These are phyloP conservation scores for Teleiodes luculella DNA, from an alignment of 2,888 invertebrate species.

Conservation along the genomic window DNA sequence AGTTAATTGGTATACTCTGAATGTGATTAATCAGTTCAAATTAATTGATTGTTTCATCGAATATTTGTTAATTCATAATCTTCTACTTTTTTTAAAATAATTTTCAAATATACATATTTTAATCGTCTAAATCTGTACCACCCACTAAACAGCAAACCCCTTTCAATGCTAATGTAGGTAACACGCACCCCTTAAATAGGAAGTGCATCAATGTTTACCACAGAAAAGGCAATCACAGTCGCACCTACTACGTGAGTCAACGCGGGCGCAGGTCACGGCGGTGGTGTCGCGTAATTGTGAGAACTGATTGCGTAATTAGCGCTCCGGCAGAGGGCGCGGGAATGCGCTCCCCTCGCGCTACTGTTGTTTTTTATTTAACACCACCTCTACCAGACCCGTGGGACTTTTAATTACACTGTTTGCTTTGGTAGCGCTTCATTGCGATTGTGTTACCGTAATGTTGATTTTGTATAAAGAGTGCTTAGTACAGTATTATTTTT, in stretches of 20 bases:
- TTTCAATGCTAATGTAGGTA: no score
- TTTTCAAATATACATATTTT: no score
- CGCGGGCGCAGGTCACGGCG: background rate
- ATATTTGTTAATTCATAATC: no score
- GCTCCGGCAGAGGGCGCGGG: slow-evolving; percentile 68
- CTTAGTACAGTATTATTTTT: background rate
- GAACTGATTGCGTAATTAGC: slow-evolving; percentile 75
- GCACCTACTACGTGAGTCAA: background rate
- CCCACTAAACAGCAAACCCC: background rate
- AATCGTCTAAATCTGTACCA: no score
- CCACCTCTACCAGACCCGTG: slow-evolving; percentile 46
- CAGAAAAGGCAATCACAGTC: slow-evolving; percentile 9
- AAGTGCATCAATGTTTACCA: slow-evolving; percentile 3
- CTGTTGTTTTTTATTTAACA: slow-evolving; percentile 43
- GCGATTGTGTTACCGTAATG: slow-evolving; percentile 3
- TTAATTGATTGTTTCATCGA: no score
- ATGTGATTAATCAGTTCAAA: no score
- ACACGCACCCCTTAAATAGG: slow-evolving; percentile 2
- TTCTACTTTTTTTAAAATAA: no score
- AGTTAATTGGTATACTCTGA: no score
- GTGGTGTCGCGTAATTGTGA: slow-evolving; percentile 59
- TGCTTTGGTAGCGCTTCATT: slow-evolving; percentile 31
- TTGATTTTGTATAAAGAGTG: background rate
- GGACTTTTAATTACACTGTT: slow-evolving; percentile 67
- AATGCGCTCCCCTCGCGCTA: slow-evolving; percentile 44